Evolutionary conservation across 2,113 vertebrate genomes (phyloP), one percentile per base, ranked within the genome.

Genomic region (Pandion haliaetus): DNA sequence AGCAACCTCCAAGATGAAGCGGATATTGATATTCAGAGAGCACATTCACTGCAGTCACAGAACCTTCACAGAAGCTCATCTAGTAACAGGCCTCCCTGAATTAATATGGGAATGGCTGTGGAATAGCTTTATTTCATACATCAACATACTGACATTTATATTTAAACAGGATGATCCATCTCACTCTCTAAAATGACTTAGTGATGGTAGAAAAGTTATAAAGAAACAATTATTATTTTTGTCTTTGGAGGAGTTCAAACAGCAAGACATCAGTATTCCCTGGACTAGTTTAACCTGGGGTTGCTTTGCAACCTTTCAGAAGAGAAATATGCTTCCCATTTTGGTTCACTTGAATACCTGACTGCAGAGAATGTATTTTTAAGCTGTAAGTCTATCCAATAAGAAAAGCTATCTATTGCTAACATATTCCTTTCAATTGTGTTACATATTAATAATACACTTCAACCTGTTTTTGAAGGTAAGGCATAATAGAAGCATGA

Each of bases 11-110:
- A 96, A 89, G 50, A 89, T 89, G 40, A 79, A 69, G 32, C 1
- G 2, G 32, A 85, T 71, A 94, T 90, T 96, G 69, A 66, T 92
- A 96, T 94, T 95, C 95, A 94, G 7, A 59, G 29, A 79, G 73
- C 17, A 79, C 28, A 91, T 82, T 38, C 82, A 91, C 73, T 95
- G 81, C 81, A 94, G 81, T 86, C 67, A 58, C n/a, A 82, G 65
- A 76, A 13, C 15, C 47, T 85, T 89, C 83, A 87, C 52, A 74
- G 47, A 87, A 84, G 61, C 38, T 93, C 74, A 82, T 94, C 42
- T 71, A 52, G 65, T 29, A 79, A 69, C 55, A 55, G 47, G 88
- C n/a, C n/a, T 79, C 45, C 38, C 47, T 93, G 69, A 88, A 94
- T 80, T 86, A 82, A 71, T n/a, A 45, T 63, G 45, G 17, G 24